Percentiles rank a stretch among this genome's conserved stretches.
phyloP scores from a whole-genome alignment of 2,113 vertebrate species.

The Cricetomys ansorgei region DNA sequence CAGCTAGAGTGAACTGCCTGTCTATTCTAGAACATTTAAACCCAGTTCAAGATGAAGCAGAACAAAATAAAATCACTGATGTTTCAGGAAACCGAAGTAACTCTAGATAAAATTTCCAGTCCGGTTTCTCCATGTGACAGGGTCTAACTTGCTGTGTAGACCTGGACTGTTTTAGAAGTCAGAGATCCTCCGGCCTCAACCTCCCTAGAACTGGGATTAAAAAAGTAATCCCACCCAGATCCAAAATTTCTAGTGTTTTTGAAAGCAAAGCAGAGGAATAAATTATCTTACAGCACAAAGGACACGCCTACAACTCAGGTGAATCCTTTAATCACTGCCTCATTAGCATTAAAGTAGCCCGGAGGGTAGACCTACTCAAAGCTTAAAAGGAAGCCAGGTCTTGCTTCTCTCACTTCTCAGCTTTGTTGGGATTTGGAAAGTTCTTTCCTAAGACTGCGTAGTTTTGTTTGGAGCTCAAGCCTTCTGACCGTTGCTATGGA shows the following conservation, averaged over 20 bases:
- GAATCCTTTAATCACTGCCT: not conserved
- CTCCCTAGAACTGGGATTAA: not conserved
- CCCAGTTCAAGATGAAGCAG: not conserved
- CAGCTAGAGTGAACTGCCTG: not conserved
- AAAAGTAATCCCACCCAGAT: not conserved
- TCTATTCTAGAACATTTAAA: not conserved
- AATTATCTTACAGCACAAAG: not conserved
- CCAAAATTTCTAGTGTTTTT: not conserved
- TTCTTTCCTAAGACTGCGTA: too few relatives aligned
- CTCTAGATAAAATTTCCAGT: not conserved
- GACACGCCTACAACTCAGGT: not conserved
- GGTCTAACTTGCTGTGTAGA: not conserved
- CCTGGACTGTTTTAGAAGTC: not conserved
- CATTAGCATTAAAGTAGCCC: constrained; percentile 65
- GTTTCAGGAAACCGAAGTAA: not conserved
- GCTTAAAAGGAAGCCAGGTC: not conserved
- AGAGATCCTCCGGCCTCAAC: not conserved
- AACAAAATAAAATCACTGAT: not conserved
- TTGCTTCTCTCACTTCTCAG: not conserved
- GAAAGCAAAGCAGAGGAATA: not conserved
- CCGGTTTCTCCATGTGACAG: too few relatives aligned
- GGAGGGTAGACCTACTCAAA: not conserved
- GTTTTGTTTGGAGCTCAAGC: not conserved
- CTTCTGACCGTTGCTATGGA: not conserved
- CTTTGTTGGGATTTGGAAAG: fast-evolving